Conservation (phyloP, 1,140 invertebrate genomes). For the Myzus persicae region DNA sequence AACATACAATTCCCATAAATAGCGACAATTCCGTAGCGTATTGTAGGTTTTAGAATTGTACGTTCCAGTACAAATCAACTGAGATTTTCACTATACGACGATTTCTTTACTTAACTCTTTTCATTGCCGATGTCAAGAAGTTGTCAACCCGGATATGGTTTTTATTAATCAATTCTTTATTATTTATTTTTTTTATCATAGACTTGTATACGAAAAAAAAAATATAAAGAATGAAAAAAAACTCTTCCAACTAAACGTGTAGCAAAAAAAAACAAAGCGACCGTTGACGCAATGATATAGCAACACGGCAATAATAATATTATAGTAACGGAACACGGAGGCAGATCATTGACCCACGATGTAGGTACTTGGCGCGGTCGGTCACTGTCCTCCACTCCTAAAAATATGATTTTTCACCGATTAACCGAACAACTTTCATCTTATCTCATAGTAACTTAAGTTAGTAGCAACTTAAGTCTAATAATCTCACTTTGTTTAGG, state of each 20-base stretch:
- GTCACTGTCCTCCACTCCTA: slow-evolving; percentile 56
- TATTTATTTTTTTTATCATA: slow-evolving; percentile 10
- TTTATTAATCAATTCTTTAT: slow-evolving; percentile 55
- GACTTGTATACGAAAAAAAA: slow-evolving; percentile 19
- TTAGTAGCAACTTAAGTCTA: neutral
- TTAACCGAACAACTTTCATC: slow-evolving; percentile 5
- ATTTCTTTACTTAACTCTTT: slow-evolving; percentile 40
- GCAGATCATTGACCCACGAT: slow-evolving; percentile 58
- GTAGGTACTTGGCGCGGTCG: slow-evolving; percentile 56
- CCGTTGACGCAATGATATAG: slow-evolving; percentile 55
- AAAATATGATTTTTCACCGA: slow-evolving; percentile 27
- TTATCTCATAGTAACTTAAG: slow-evolving; percentile 15
- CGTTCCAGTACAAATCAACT: slow-evolving; percentile 37
- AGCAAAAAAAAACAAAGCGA: slow-evolving; percentile 48
- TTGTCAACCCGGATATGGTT: slow-evolving; percentile 56
- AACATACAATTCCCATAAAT: slow-evolving; percentile 21
- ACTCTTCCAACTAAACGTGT: slow-evolving; percentile 26
- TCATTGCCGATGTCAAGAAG: slow-evolving; percentile 41
- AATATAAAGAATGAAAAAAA: slow-evolving; percentile 23
- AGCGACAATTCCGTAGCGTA: neutral
- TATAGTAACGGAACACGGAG: slow-evolving; percentile 58
- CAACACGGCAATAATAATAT: slow-evolving; percentile 58
- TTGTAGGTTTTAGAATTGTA: neutral
- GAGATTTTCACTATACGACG: slow-evolving; percentile 12
- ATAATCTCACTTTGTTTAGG: neutral